Evolutionary conservation across 1,140 invertebrate genomes (phyloP).

Genomic region (Drosophila hydei): DNA sequence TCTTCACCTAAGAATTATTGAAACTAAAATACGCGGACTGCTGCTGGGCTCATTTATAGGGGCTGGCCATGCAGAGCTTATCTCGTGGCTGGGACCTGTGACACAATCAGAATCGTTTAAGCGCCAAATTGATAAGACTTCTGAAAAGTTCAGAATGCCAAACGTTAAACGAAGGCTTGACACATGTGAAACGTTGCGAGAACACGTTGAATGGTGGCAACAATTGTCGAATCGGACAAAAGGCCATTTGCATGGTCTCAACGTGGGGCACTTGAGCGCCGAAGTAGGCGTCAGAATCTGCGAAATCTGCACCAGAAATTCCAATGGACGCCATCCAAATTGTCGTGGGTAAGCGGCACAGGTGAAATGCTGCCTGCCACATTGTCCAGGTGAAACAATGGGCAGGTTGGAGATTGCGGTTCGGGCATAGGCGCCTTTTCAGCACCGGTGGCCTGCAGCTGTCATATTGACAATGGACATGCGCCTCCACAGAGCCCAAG

Average conservation of each 20-base stretch:
- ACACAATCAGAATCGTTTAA: slow-evolving; percentile 65
- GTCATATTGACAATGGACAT: slow-evolving; percentile 58
- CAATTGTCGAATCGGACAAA: slow-evolving; percentile 54
- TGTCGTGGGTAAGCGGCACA: slow-evolving; percentile 42
- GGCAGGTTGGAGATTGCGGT: slow-evolving; percentile 18
- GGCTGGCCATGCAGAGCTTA: slow-evolving; percentile 20
- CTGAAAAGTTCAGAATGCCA: slow-evolving; percentile 23
- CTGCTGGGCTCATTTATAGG: slow-evolving; percentile 58
- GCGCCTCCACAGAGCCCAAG: slow-evolving; percentile 3
- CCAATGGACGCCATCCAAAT: slow-evolving; percentile 52
- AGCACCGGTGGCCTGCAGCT: slow-evolving; percentile 51
- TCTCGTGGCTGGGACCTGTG: slow-evolving; percentile 54
- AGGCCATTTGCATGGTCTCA: slow-evolving; percentile 44
- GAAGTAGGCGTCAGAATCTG: slow-evolving; percentile 69
- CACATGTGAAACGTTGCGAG: slow-evolving; percentile 53
- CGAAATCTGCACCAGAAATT: slow-evolving; percentile 56
- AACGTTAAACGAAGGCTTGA: slow-evolving; percentile 48
- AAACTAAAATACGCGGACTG: slow-evolving; percentile 56
- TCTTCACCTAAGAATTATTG: slow-evolving; percentile 24
- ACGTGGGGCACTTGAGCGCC: slow-evolving; percentile 19
- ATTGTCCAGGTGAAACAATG: slow-evolving; percentile 70
- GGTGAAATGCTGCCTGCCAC: slow-evolving; percentile 28
- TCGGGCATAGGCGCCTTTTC: slow-evolving; percentile 25
- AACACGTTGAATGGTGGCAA: slow-evolving; percentile 36
- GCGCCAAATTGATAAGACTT: slow-evolving; percentile 55